Base-by-base conservation (phyloP, 2,797 vertebrate genomes). In the Molossus alvarezi region DNA sequence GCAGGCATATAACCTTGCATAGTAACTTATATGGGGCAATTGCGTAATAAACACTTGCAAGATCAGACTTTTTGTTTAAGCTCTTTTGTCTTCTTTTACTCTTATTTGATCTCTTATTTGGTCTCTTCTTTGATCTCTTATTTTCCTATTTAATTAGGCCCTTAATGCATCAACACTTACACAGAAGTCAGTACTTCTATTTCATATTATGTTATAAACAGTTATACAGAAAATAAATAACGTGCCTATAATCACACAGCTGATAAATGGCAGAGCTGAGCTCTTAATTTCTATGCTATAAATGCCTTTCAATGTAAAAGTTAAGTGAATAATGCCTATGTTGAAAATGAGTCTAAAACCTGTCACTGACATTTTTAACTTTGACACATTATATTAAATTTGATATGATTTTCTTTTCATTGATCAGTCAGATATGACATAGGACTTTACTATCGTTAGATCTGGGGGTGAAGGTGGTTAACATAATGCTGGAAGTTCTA, bases 341-440 rank as follows among this genome's bases (percentile, higher is more conserved):
- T 88, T 88, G 45, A 71, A 76, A 76, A 53, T 76, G 13, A 77
- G 48, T 83, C 21, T 7, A 51, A 37, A 92, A 71, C 23, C 37
- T 69, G 9, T 45, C 55, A 62, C 45, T 83, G 55, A 17, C 37
- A 57, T 83, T 84, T 85, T 79, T 27, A 85, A 84, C 48, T 79
- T 89, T 5, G 23, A 33, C 57, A 79, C 29, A 41, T 79, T 71
- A 51, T 83, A 71, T 82, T 91, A 95, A 90, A 83, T 57, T 82
- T 82, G 21, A 88, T 62, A 55, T 18, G 55, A 92, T 71, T 18
- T 69, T 87, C 51, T 91, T 20, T 88, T 72, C 57, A 79, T 57
- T 86, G 12, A 48, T 88, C n/a, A 62, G 27, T 81, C 27, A 75
- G 51, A 45, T 94, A 69, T 60, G 8, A 29, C 17, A 11, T 76